These are phyloP conservation scores for Lepidothrix coronata DNA, from an alignment of 2,113 vertebrate genomes.

Conservation along the genomic window DNA sequence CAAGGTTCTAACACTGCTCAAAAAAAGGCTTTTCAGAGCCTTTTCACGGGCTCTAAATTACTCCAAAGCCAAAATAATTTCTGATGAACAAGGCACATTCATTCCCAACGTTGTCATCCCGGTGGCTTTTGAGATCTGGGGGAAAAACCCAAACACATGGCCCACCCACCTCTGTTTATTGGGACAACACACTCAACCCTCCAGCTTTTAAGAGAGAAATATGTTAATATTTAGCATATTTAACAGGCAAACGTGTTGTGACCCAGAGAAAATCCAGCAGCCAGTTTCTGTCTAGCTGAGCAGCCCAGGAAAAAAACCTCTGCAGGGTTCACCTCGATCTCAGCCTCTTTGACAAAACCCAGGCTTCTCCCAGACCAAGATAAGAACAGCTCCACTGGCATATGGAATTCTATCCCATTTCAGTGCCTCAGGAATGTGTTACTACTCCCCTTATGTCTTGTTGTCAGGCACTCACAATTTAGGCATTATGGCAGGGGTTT, in stretches of 20 bases:
- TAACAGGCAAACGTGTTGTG: not conserved
- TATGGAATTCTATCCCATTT: not conserved
- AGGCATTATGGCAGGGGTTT: not conserved
- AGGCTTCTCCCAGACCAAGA: not conserved
- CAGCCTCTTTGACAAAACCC: not conserved
- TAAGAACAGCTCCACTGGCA: not conserved
- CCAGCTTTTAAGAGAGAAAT: not conserved
- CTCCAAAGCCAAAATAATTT: not conserved
- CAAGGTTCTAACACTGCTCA: not conserved
- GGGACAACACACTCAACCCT: not conserved
- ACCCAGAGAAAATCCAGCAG: not conserved
- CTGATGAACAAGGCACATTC: not conserved
- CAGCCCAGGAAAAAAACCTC: not conserved
- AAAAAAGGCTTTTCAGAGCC: not conserved
- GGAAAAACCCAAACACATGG: not conserved
- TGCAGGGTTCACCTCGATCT: not conserved
- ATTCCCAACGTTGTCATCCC: not conserved
- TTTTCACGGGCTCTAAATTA: not conserved
- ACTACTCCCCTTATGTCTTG: not conserved
- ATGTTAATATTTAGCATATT: not conserved
- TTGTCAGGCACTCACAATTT: not conserved
- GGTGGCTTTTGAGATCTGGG: not conserved
- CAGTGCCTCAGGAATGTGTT: not conserved
- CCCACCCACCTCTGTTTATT: not conserved
- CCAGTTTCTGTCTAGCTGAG: not conserved